phyloP scores from a whole-genome alignment of 2,113 vertebrate genomes.

The Panurus biarmicus region DNA sequence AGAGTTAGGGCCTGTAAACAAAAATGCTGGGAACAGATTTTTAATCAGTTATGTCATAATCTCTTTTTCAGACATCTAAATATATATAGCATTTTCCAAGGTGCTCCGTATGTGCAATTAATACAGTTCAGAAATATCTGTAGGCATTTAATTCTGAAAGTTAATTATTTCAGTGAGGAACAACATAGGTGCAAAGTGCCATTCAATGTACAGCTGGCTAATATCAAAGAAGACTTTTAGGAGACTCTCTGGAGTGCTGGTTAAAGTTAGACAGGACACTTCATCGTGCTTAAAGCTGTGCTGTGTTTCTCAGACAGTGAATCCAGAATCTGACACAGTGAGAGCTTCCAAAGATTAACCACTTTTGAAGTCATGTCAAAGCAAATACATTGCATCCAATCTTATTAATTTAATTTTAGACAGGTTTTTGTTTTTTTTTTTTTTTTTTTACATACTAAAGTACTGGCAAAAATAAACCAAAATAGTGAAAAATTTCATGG shows the following conservation, averaged over 20 bases:
- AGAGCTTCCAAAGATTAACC: background rate
- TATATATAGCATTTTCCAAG: background rate
- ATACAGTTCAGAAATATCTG: background rate
- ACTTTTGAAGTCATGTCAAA: background rate
- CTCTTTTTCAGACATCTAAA: background rate
- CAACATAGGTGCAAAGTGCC: background rate
- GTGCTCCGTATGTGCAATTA: background rate
- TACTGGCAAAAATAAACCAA: background rate
- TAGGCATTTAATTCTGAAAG: background rate
- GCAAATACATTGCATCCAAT: background rate
- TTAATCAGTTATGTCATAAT: background rate
- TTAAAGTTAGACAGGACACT: background rate
- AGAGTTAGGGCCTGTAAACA: background rate
- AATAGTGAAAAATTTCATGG: background rate
- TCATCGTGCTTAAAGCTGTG: background rate
- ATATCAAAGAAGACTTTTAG: background rate
- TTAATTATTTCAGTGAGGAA: background rate
- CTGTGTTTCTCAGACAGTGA: background rate
- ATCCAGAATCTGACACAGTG: background rate
- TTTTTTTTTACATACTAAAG: background rate
- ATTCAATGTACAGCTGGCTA: background rate
- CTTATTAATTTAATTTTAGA: background rate
- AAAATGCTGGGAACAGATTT: background rate
- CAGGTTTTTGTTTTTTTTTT: too few relatives aligned
- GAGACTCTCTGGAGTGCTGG: background rate